phyloP scores from a whole-genome alignment of 1,140 invertebrate genomes.

The Helicoverpa armigera region DNA sequence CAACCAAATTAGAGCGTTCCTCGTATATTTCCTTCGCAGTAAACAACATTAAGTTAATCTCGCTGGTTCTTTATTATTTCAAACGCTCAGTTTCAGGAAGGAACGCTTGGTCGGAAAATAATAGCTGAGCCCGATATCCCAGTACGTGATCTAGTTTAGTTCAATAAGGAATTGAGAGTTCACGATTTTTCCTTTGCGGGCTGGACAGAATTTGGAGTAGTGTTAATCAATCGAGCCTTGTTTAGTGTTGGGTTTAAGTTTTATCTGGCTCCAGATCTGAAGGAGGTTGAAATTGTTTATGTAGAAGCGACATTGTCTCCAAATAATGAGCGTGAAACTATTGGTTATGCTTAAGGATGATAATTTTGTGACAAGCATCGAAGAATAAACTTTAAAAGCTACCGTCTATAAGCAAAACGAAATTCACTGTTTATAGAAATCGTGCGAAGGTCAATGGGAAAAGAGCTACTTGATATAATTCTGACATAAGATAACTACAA shows the following conservation, averaged over 20 bases:
- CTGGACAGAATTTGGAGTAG: conserved; percentile 10
- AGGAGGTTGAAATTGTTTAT: not conserved
- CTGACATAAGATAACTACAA: too few relatives aligned
- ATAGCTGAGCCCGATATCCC: conserved; percentile 15
- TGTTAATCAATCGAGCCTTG: conserved; percentile 28
- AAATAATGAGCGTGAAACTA: too few relatives aligned
- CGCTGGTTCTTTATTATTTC: conserved; percentile 41
- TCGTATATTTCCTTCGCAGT: conserved; percentile 34
- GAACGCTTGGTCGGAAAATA: conserved; percentile 28
- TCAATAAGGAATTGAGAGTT: conserved; percentile 39
- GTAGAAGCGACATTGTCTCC: not conserved
- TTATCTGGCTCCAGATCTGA: not conserved
- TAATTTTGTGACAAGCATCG: too few relatives aligned
- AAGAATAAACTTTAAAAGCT: too few relatives aligned
- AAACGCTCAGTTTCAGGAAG: conserved; percentile 34
- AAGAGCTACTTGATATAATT: too few relatives aligned
- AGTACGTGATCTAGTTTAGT: conserved; percentile 33
- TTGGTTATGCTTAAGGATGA: too few relatives aligned
- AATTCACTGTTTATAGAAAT: too few relatives aligned
- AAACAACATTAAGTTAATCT: conserved; percentile 48
- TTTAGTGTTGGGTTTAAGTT: not conserved
- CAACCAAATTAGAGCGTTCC: conserved; percentile 26
- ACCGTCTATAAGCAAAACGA: too few relatives aligned
- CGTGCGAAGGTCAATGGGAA: too few relatives aligned
- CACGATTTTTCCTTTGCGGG: conserved; percentile 37